Conservation (phyloP, 1,140 invertebrate genomes). For the Zaprionus capensis region DNA sequence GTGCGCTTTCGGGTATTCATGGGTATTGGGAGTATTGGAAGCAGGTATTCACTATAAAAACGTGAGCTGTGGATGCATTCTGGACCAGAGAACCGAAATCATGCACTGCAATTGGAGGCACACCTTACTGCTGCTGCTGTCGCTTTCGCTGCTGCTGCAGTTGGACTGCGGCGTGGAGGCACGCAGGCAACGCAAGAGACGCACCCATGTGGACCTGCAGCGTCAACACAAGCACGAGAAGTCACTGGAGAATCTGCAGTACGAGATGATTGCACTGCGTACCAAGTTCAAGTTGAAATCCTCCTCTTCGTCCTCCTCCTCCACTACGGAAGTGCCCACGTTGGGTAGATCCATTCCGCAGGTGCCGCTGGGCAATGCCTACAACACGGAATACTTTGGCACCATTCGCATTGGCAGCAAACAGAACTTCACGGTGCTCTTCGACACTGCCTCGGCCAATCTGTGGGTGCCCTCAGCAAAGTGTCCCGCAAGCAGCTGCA, state of each 20-base stretch:
- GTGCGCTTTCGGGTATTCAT: neutral
- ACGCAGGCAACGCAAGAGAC: conserved; percentile 13
- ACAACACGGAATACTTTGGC: conserved; percentile 98
- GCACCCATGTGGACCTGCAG: neutral
- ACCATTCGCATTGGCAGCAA: conserved; percentile 94
- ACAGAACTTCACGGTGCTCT: conserved; percentile 96
- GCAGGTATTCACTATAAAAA: conserved; percentile 18
- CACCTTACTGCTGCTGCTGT: conserved; percentile 22
- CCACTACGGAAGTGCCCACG: neutral
- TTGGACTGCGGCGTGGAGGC: conserved; percentile 10
- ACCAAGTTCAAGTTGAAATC: neutral
- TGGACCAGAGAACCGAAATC: neutral
- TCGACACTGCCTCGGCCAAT: conserved; percentile 99
- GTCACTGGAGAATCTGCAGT: conserved; percentile 7
- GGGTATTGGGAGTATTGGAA: neutral
- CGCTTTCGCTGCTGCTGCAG: conserved; percentile 28
- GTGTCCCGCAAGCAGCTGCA: conserved; percentile 91
- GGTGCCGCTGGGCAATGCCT: conserved; percentile 34
- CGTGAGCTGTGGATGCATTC: neutral
- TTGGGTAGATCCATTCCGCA: neutral
- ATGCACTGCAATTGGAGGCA: conserved; percentile 26
- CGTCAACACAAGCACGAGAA: conserved; percentile 3
- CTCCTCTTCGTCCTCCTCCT: neutral
- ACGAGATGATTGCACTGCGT: conserved; percentile 9
- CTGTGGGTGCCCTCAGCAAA: conserved; percentile 98